A percentile compares a stretch with the other conserved stretches of the same genome.
Conservation (phyloP, 37 sponge, comb jelly and placozoan species). For the Dysidea cf. avara region DNA sequence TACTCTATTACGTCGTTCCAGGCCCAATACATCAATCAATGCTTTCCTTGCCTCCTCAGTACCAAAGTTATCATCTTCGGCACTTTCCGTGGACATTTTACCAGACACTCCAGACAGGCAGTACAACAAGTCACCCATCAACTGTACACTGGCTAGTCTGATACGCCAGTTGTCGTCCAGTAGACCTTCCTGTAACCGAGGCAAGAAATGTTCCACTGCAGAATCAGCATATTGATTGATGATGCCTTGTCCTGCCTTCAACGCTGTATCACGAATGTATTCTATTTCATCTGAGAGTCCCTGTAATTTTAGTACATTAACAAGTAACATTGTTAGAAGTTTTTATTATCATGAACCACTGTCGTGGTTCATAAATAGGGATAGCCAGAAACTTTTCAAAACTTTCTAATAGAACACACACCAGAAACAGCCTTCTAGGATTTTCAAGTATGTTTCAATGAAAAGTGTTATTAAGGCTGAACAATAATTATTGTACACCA, state of each 20-base stretch:
- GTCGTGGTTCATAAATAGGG: too few relatives aligned
- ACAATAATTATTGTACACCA: too few relatives aligned
- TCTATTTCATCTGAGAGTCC: constrained; percentile 96
- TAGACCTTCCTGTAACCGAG: constrained; percentile 81
- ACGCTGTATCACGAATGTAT: constrained; percentile 89
- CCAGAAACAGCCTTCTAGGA: neutral
- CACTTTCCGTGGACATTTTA: constrained; percentile 95
- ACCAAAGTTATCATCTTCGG: constrained; percentile 97
- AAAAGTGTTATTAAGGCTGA: neutral
- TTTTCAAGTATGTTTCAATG: neutral
- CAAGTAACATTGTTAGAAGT: too few relatives aligned
- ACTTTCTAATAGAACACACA: neutral
- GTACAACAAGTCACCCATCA: constrained; percentile 95
- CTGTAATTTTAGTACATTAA: constrained; percentile 35
- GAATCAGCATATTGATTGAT: constrained; percentile 87
- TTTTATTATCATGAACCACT: too few relatives aligned
- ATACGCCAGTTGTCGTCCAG: constrained; percentile 97
- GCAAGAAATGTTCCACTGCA: constrained; percentile 88
- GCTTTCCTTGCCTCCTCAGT: constrained; percentile 80
- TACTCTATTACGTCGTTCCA: constrained; percentile 83
- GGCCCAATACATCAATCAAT: constrained; percentile 71
- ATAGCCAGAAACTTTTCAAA: too few relatives aligned
- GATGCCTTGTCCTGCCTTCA: constrained; percentile 86
- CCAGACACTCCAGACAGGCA: constrained; percentile 91
- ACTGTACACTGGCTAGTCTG: constrained; percentile 84